Conservation (phyloP, 2,113 vertebrate species). For the Phrynosoma platyrhinos region DNA sequence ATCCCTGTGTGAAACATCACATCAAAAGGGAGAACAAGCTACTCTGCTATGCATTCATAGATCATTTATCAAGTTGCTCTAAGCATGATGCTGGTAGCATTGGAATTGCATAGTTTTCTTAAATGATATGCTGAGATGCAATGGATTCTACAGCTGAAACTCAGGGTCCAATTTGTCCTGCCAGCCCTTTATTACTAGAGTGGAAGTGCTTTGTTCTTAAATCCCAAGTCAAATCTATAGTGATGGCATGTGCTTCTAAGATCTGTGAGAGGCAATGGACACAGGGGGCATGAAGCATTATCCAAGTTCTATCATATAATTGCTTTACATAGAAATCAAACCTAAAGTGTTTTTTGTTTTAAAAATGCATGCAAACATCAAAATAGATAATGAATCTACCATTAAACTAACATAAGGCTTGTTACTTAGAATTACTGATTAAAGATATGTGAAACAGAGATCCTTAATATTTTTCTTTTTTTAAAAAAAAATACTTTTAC, state of each 20-base stretch:
- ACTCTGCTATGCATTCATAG: not conserved
- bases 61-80: conserved; percentile 17
- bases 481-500: not conserved
- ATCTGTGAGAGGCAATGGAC: not conserved
- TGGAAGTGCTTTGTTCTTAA: conserved; percentile 1
- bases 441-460: not conserved
- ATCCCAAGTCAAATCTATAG: conserved; percentile 28
- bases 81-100: not conserved
- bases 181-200: conserved; percentile 11
- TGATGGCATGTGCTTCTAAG: conserved; percentile 3
- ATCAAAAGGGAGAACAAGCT: not conserved
- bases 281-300: not conserved
- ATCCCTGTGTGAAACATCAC: not conserved
- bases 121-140: conserved; percentile 12
- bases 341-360: not conserved
- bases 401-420: not conserved
- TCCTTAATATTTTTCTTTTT: not conserved
- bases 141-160: conserved; percentile 4
- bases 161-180: conserved; percentile 13
- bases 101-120: not conserved
- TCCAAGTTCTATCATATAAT: not conserved
- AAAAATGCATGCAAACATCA: not conserved
- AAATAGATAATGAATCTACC: too few relatives aligned
- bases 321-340: conserved; percentile 10
- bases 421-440: not conserved